Evolutionary conservation across 2,797 vertebrate genomes (phyloP), one percentile per base, ranked within the genome.

Genomic region (Gorsachius magnificus): DNA sequence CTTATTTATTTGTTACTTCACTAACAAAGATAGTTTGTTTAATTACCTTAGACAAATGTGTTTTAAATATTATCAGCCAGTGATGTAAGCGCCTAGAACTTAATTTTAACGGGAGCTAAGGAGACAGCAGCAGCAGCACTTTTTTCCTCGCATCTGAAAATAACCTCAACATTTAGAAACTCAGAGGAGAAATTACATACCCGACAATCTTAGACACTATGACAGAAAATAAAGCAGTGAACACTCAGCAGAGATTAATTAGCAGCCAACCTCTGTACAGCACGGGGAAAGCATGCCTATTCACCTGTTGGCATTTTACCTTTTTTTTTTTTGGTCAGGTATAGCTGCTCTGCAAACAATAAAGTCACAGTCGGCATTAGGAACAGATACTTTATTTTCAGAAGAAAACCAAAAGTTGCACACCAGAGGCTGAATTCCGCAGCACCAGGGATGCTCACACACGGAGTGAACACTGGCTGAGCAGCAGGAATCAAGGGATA

Each of bases 121-220:
- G 29, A 68, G 69, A 63, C 50, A 50, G 65, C 58, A 72, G 63
- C 63, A 66, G 75, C 57, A 53, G 68, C 33, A 16, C 29, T 83
- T 93, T 64, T 70, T 64, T 18, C 21, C 65, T 81, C 8, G 1
- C 4, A 3, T 48, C 87, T 87, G 79, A 94, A 94, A 95, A 90
- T 94, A 94, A 87, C 94, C 75, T 81, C 83, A 90, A 46, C 87
- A 43, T 83, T 92, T 78, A 87, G 75, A 87, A 90, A 90, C 60
- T 76, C 70, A 50, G 83, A 77, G 75, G 65, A 87, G 83, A 61
- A 94, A 84, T 81, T 43, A 94, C 69, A 84, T 45, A 90, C 69
- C 78, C 61, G 79, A 69, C 90, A 74, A 77, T 74, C 83, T 81
- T 19, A 87, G 90, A 84, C 41, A 33, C 58, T 51, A 22, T 69